phyloP scores from a whole-genome alignment of 2,113 vertebrate species.

The Camelus dromedarius region DNA sequence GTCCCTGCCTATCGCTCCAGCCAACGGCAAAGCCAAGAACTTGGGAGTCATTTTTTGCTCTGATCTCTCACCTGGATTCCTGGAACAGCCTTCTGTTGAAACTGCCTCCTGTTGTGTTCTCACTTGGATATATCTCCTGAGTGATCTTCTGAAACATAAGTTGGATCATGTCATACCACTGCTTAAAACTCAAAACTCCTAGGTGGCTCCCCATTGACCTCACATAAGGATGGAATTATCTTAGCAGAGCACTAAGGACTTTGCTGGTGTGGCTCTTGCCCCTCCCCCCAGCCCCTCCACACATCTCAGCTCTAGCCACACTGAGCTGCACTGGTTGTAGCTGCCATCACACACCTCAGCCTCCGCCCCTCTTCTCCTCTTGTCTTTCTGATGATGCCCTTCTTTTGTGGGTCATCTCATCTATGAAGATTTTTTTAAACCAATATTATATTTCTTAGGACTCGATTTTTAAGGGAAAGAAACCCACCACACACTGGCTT shows the following conservation, averaged over 20 bases:
- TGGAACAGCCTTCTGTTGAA: background rate
- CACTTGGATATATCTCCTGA: background rate
- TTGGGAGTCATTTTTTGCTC: background rate
- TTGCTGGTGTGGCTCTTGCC: background rate
- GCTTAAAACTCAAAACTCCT: conserved; percentile 3
- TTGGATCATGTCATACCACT: background rate
- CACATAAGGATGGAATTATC: background rate
- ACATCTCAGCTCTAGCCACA: accelerated
- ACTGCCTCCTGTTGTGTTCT: background rate
- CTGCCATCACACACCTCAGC: background rate
- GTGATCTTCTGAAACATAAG: background rate
- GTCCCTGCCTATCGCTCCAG: background rate
- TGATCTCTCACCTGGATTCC: background rate
- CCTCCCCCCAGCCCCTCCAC: background rate
- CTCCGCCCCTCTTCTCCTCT: background rate
- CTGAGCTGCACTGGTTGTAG: background rate
- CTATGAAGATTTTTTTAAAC: background rate
- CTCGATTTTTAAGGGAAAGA: conserved; percentile 20
- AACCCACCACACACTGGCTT: conserved; percentile 23
- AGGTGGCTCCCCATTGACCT: background rate
- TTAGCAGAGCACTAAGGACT: background rate
- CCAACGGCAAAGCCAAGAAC: background rate
- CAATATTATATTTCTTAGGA: background rate
- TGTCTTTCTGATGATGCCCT: background rate
- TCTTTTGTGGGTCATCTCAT: background rate